Percentiles rank a stretch among this genome's conserved stretches.
Conservation (phyloP, 2,888 invertebrate species). For the Cryptus armator region DNA sequence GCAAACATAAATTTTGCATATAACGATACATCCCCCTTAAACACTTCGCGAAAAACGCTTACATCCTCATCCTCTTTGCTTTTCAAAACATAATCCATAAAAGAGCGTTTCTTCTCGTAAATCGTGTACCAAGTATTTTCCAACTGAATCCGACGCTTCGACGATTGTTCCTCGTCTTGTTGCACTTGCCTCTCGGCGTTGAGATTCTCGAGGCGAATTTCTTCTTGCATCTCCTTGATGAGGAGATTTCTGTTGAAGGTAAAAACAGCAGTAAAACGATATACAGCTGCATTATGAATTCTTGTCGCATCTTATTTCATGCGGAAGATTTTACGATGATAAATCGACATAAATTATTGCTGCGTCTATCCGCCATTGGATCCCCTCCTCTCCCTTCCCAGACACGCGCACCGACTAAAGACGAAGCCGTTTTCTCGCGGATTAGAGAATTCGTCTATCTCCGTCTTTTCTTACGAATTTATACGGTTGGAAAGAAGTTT, state of each 20-base stretch:
- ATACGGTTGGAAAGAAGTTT: no score
- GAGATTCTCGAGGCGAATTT: slow-evolving; percentile 77
- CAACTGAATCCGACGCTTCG: slow-evolving; percentile 77
- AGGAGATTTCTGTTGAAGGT: slow-evolving; percentile 73
- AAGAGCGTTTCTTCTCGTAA: slow-evolving; percentile 71
- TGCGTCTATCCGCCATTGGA: no score
- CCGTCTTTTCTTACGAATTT: no score
- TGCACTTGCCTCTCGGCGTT: slow-evolving; percentile 70
- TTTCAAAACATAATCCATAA: slow-evolving; percentile 72
- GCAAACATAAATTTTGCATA: neutral
- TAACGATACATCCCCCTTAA: neutral
- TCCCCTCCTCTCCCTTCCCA: no score
- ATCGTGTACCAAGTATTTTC: slow-evolving; percentile 74
- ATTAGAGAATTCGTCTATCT: no score
- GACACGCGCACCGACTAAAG: no score
- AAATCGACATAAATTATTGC: neutral
- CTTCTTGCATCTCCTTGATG: slow-evolving; percentile 79
- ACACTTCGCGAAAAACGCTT: slow-evolving; percentile 42
- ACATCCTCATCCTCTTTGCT: slow-evolving; percentile 78
- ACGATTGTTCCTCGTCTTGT: slow-evolving; percentile 75
- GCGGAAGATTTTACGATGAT: neutral
- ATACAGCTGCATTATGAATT: no score
- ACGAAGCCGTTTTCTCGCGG: no score
- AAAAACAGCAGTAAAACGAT: neutral
- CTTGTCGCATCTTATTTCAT: neutral